Conservation (phyloP, 2,888 invertebrate species). For the Agrilus biguttatus region DNA sequence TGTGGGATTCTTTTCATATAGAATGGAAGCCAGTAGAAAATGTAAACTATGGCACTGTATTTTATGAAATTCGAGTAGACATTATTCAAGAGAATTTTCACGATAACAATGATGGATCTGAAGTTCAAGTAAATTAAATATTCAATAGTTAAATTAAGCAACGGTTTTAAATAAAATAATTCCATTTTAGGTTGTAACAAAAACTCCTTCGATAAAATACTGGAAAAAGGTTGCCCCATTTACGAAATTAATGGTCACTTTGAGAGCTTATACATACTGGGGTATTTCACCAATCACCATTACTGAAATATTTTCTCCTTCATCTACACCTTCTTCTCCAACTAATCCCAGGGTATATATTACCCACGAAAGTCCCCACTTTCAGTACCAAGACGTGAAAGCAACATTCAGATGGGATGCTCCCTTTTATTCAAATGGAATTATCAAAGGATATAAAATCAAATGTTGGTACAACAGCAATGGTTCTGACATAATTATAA, state of each 20-base stretch:
- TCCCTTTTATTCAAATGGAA: constrained; percentile 59
- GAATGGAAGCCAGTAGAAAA: constrained; percentile 64
- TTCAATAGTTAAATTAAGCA: too few species aligned
- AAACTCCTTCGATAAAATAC: constrained; percentile 38
- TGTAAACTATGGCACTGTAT: constrained; percentile 67
- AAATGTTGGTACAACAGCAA: constrained; percentile 48
- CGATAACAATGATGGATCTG: too few species aligned
- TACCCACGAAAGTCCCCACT: constrained; percentile 32
- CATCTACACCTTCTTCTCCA: constrained; percentile 67
- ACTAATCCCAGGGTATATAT: constrained; percentile 60
- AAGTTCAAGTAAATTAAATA: too few species aligned
- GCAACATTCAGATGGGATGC: constrained; percentile 69
- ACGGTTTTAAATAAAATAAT: constrained; percentile 1
- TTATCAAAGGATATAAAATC: constrained; percentile 57
- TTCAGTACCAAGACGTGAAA: constrained; percentile 26
- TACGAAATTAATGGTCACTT: constrained; percentile 52
- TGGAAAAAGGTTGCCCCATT: constrained; percentile 47
- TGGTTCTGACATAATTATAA: constrained; percentile 32
- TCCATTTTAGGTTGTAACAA: constrained; percentile 34
- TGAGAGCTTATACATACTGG: constrained; percentile 78
- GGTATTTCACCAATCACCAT: constrained; percentile 53
- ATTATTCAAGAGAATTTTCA: constrained; percentile 37
- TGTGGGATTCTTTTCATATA: constrained; percentile 69
- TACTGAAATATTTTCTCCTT: constrained; percentile 57
- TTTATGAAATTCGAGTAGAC: constrained; percentile 65